Conservation (phyloP, 2,113 vertebrate genomes). For the Pseudorectes ferrugineus region DNA sequence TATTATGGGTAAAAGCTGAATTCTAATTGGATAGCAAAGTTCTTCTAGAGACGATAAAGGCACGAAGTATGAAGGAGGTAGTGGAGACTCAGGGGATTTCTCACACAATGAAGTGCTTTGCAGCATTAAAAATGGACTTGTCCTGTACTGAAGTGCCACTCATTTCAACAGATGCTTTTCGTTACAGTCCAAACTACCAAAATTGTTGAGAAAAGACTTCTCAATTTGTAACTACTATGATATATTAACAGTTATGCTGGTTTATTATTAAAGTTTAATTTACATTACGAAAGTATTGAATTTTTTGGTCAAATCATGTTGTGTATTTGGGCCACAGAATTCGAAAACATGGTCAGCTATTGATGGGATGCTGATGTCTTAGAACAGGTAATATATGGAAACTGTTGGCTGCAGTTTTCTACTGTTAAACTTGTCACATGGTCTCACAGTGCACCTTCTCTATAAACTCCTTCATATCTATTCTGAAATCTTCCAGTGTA, state of each 20-base stretch:
- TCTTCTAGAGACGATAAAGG: background rate
- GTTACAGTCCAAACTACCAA: background rate
- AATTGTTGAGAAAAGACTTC: background rate
- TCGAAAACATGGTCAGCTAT: conserved; percentile 57
- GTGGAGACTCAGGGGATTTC: background rate
- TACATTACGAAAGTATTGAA: conserved; percentile 14
- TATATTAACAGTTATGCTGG: conserved; percentile 7
- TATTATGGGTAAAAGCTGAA: background rate
- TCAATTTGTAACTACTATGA: background rate
- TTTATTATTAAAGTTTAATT: conserved; percentile 51
- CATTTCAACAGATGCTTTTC: background rate
- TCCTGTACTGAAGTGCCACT: background rate
- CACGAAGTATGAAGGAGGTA: background rate
- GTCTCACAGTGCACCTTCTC: conserved; percentile 56
- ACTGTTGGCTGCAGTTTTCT: conserved; percentile 53
- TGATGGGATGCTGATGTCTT: conserved; percentile 67
- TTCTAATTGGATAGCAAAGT: background rate
- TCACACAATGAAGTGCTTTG: background rate
- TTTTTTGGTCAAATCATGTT: conserved; percentile 57
- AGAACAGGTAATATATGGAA: conserved; percentile 57
- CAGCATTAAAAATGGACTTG: background rate
- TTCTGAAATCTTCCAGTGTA: conserved; percentile 33
- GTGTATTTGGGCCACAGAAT: conserved; percentile 60
- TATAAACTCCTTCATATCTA: conserved; percentile 42
- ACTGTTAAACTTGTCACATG: conserved; percentile 49